A percentile compares a stretch with the other conserved stretches of the same genome.
phyloP scores from a whole-genome alignment of 2,113 vertebrate species.

The Ictalurus punctatus region DNA sequence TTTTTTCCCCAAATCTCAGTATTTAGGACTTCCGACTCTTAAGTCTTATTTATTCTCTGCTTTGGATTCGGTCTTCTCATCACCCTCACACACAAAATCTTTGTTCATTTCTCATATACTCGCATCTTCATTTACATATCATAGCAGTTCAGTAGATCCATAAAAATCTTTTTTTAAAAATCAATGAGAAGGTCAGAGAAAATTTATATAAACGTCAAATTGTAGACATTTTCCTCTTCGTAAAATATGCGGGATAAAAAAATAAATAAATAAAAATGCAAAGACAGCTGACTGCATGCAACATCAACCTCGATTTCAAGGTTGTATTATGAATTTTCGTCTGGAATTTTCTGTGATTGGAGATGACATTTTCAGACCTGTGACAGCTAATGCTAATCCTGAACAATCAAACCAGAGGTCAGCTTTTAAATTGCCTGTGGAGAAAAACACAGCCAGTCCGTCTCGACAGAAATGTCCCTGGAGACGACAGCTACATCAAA shows the following conservation, averaged over 20 bases:
- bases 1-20: not conserved
- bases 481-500: not conserved
- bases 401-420: conserved; percentile 7
- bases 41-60: not conserved
- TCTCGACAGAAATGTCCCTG: not conserved
- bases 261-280: too few species aligned
- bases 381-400: not conserved
- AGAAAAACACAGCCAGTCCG: not conserved
- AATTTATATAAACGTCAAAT: not conserved
- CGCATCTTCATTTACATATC: not conserved
- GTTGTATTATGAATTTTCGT: not conserved
- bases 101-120: not conserved
- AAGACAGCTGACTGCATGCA: not conserved
- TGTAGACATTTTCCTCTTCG: not conserved
- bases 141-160: not conserved
- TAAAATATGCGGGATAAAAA: not conserved
- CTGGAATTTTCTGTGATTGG: not conserved
- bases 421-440: not conserved
- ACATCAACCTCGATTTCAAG: not conserved
- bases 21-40: not conserved
- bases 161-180: not conserved
- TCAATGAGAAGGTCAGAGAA: not conserved
- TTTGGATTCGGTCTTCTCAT: not conserved
- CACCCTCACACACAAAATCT: not conserved
- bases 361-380: conserved; percentile 3